Evolutionary conservation across 2,797 vertebrate genomes (phyloP), one percentile per base, ranked within the genome.

Genomic region (Sebastes iracundus): DNA sequence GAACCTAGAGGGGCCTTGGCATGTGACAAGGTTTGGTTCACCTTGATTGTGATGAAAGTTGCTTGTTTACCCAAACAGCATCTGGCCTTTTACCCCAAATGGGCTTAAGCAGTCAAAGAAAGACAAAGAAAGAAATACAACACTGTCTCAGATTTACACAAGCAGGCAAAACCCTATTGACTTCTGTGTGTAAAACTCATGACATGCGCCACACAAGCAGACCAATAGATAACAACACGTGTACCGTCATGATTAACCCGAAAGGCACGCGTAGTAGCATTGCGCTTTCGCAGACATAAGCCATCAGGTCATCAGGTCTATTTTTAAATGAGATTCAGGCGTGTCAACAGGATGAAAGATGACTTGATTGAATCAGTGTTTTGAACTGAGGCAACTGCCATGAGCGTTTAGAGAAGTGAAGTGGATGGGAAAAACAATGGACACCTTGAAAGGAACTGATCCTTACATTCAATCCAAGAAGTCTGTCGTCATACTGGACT

Each of bases 121-220:
- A 28, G 28, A 14, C 23, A 35, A 46, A 33, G 6, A 12, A 42
- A 27, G 20, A 75, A 20, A 65, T 20, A 76, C 67, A 79, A 68
- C 49, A 38, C 35, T 60, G 46, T 53, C 30, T 58, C 18, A 79
- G 65, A 89, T 83, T 89, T 90, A 86, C 75, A 88, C 64, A 79
- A 52, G 74, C 8, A 79, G 65, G 11, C 25, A 63, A 81, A 87
- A 49, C 33, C 35, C n/a, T 74, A 78, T 77, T 82, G 85, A 83
- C 68, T 75, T 63, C 28, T 62, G 82, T 30, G 32, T 62, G 58
- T 80, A 87, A 73, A 88, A 70, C 67, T 67, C 30, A 64, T 67
- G 46, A 79, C 60, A n/a, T 78, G 55, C 25, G 60, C 69, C 56
- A 82, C 76, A 75, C 69, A 72, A 42, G 38, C 67, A 68, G 30